Conservation (phyloP, 2,888 invertebrate species). For the Pristionchus arcanus region DNA sequence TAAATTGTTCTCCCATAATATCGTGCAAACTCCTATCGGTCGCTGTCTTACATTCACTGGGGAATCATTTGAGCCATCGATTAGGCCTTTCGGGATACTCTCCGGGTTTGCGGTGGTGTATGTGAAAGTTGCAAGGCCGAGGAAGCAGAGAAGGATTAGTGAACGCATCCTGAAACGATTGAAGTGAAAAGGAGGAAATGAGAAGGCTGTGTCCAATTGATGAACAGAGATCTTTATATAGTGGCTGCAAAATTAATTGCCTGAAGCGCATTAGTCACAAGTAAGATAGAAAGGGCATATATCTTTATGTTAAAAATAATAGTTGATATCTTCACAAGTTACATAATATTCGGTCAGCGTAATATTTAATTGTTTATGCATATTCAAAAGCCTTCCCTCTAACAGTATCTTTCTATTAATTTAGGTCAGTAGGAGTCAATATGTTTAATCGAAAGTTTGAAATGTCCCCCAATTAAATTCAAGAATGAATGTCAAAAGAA, state of each 20-base stretch:
- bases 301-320: too few relatives aligned
- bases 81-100: background rate
- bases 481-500: background rate
- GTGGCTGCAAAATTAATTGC: background rate
- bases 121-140: background rate
- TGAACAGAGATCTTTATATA: background rate
- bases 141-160: background rate
- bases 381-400: too few relatives aligned
- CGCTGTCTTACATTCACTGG: background rate
- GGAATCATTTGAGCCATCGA: background rate
- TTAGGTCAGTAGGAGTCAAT: too few relatives aligned
- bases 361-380: too few relatives aligned
- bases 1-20: background rate
- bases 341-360: too few relatives aligned
- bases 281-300: background rate
- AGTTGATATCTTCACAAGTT: too few relatives aligned
- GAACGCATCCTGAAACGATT: conserved; percentile 26
- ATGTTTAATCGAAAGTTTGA: background rate
- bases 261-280: background rate
- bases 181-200: background rate
- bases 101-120: background rate
- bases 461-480: background rate
- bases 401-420: too few relatives aligned
- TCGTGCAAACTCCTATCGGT: background rate
- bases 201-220: background rate